Conservation (phyloP, 2,888 invertebrate genomes). For the Cantharis rufa region DNA sequence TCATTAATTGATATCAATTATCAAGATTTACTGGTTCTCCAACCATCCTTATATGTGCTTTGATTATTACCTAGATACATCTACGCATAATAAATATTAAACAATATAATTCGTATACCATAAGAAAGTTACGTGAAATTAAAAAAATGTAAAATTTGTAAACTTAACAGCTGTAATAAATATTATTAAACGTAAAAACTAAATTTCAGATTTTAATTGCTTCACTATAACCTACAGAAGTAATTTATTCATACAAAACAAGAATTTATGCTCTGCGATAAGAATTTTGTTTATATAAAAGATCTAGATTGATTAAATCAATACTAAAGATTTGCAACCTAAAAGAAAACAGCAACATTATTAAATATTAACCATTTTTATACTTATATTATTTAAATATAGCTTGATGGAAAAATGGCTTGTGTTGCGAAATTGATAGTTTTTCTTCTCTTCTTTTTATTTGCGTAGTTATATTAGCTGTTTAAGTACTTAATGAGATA, state of each 20-base stretch:
- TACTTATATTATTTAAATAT: too few relatives aligned
- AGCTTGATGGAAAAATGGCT: too few relatives aligned
- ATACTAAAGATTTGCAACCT: not conserved
- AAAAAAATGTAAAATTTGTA: not conserved
- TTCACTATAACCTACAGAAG: not conserved
- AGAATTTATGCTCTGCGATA: not conserved
- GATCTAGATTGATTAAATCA: not conserved
- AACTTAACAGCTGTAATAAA: not conserved
- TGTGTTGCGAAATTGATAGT: too few relatives aligned
- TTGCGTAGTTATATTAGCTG: too few relatives aligned
- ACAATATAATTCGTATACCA: slow-evolving; percentile 23
- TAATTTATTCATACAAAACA: not conserved
- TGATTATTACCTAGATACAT: slow-evolving; percentile 30
- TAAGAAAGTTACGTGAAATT: not conserved
- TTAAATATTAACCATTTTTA: too few relatives aligned
- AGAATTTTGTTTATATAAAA: not conserved
- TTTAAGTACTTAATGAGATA: too few relatives aligned
- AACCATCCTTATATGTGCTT: slow-evolving; percentile 42
- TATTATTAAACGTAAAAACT: not conserved
- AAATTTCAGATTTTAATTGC: not conserved
- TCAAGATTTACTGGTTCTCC: slow-evolving; percentile 50
- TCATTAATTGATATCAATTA: slow-evolving; percentile 53
- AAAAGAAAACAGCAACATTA: not conserved
- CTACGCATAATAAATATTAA: slow-evolving; percentile 47
- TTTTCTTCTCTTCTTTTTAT: too few relatives aligned